phyloP scores from a whole-genome alignment of 2,888 invertebrate species.

The Coelinius sp. region DNA sequence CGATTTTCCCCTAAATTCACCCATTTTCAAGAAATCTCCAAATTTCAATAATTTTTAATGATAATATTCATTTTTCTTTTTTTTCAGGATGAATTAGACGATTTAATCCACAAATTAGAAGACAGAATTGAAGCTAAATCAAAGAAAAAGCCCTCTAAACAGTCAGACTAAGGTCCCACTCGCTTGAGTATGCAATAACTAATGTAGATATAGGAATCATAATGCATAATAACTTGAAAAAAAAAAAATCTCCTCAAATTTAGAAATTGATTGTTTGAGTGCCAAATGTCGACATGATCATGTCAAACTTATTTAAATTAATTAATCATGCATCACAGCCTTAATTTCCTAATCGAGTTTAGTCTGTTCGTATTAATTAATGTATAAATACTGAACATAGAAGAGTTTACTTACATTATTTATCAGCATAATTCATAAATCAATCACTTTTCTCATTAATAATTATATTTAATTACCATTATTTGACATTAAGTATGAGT shows the following conservation, averaged over 20 bases:
- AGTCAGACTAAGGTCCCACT: slow-evolving; percentile 59
- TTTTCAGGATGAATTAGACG: slow-evolving; percentile 70
- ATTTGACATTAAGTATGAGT: not conserved
- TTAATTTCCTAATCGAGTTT: not conserved
- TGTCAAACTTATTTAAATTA: not conserved
- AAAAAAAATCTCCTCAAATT: not conserved
- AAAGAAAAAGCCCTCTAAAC: slow-evolving; percentile 68
- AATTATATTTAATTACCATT: not conserved
- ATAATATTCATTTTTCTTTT: not conserved
- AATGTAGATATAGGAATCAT: not conserved
- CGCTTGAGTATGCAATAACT: slow-evolving; percentile 29
- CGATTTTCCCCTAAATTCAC: not conserved
- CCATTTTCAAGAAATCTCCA: not conserved
- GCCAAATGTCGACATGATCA: not conserved
- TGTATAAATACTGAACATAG: slow-evolving; percentile 7
- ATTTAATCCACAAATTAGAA: slow-evolving; percentile 71
- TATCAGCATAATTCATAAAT: no score
- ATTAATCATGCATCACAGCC: not conserved
- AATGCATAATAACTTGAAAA: no score
- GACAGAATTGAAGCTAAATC: slow-evolving; percentile 72
- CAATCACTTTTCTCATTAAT: no score
- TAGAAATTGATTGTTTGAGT: not conserved
- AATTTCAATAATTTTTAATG: not conserved
- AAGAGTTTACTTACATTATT: not conserved
- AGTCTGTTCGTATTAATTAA: not conserved